Conservation (phyloP, 2,797 vertebrate species). For the Eospalax fontanierii region DNA sequence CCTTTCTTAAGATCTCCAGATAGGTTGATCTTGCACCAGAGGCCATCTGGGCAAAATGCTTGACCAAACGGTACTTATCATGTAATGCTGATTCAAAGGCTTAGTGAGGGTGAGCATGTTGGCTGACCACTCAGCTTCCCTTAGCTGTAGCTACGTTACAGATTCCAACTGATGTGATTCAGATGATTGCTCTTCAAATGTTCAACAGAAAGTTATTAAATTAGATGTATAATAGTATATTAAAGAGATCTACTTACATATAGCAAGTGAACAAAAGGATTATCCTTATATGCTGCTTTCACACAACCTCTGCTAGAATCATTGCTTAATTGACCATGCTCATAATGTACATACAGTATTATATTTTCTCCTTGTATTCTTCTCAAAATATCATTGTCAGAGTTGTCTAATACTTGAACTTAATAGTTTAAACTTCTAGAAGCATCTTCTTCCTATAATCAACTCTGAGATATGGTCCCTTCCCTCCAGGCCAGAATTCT, state of each 20-base stretch:
- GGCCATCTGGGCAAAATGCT: too few relatives aligned
- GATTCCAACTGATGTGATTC: conserved; percentile 51
- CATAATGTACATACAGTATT: not conserved
- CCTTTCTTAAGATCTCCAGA: too few relatives aligned
- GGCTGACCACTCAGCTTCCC: not conserved
- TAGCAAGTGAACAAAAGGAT: not conserved
- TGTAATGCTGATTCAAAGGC: conserved; percentile 59
- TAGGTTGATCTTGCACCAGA: too few relatives aligned
- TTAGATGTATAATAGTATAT: not conserved
- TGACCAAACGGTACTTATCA: too few relatives aligned
- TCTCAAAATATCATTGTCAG: not conserved
- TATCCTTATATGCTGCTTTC: not conserved
- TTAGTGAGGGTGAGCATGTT: conserved; percentile 15
- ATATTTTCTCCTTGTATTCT: not conserved
- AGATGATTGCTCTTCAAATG: not conserved
- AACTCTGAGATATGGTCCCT: not conserved
- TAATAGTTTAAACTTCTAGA: not conserved
- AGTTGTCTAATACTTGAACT: not conserved
- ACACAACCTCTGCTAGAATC: too few relatives aligned
- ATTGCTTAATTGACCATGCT: not conserved
- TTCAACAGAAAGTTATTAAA: conserved; percentile 34
- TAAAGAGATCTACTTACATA: not conserved
- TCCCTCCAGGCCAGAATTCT: not conserved
- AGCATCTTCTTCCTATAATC: not conserved
- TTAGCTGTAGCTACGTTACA: conserved; percentile 49